These are phyloP conservation scores for Drepana falcataria DNA, from an alignment of 2,888 invertebrate species.

Conservation along the genomic window DNA sequence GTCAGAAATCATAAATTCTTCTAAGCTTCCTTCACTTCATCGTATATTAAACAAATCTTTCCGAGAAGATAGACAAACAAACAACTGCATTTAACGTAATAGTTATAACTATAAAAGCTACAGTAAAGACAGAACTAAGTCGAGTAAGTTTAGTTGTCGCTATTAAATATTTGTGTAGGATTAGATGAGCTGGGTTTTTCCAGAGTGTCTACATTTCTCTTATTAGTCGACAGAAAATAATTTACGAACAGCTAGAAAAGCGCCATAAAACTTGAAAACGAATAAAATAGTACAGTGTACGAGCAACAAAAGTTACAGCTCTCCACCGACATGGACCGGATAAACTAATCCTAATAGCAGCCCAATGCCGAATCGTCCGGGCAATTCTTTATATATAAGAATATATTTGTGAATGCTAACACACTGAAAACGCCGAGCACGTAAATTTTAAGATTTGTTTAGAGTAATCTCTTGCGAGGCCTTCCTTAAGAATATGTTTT, in stretches of 20 bases:
- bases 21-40: too few species aligned
- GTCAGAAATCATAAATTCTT: too few species aligned
- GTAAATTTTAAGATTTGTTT: slow-evolving; percentile 42
- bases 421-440: slow-evolving; percentile 30
- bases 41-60: too few species aligned
- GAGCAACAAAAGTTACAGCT: slow-evolving; percentile 20
- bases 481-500: slow-evolving; percentile 9
- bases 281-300: slow-evolving; percentile 9
- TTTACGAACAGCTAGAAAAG: slow-evolving; percentile 8
- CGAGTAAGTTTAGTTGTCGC: too few species aligned
- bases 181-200: too few species aligned
- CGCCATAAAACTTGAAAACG: slow-evolving; percentile 15
- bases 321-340: slow-evolving; percentile 36
- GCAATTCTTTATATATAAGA: slow-evolving; percentile 39
- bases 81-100: too few species aligned
- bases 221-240: slow-evolving; percentile 6
- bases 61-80: too few species aligned
- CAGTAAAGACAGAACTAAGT: too few species aligned
- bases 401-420: slow-evolving; percentile 49
- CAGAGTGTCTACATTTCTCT: not conserved
- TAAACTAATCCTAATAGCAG: slow-evolving; percentile 42
- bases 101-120: too few species aligned
- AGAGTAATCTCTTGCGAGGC: slow-evolving; percentile 37
- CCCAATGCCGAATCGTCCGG: slow-evolving; percentile 37
- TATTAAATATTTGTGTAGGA: too few species aligned